phyloP scores from a whole-genome alignment of 1,140 invertebrate species.

The Tachypleus tridentatus region DNA sequence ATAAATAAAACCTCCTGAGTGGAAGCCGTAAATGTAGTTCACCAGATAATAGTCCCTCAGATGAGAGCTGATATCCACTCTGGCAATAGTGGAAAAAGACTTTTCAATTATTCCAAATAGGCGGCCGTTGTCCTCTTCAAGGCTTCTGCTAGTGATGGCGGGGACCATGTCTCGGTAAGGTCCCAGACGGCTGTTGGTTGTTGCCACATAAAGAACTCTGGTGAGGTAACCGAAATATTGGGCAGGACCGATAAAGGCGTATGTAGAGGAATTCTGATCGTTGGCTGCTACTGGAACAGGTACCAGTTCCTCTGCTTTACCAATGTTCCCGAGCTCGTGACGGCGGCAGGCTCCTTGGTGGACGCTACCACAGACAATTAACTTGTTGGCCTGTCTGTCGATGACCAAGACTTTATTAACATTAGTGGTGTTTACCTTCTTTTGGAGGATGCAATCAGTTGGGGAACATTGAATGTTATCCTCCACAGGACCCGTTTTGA shows the following conservation, averaged over 20 bases:
- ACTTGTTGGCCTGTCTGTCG: conserved; percentile 59
- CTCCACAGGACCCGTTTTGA: conserved; percentile 56
- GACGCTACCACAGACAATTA: conserved; percentile 79
- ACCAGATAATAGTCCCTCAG: conserved; percentile 77
- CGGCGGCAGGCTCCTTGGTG: conserved; percentile 77
- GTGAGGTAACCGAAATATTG: conserved; percentile 49
- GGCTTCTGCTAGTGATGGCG: conserved; percentile 64
- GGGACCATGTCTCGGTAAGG: conserved; percentile 88
- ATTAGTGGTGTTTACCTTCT: conserved; percentile 59
- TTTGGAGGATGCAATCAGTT: conserved; percentile 50
- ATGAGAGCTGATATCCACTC: conserved; percentile 84
- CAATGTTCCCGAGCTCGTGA: conserved; percentile 70
- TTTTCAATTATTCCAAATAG: conserved; percentile 51
- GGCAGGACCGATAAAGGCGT: conserved; percentile 86
- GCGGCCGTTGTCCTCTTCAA: conserved; percentile 58
- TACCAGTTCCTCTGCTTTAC: conserved; percentile 55
- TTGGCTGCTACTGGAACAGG: conserved; percentile 75
- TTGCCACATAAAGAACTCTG: conserved; percentile 84
- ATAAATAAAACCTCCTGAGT: conserved; percentile 86
- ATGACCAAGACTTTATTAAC: conserved; percentile 85
- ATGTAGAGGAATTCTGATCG: conserved; percentile 78
- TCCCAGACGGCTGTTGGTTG: conserved; percentile 83
- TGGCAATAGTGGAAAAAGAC: conserved; percentile 70
- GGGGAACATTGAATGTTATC: conserved; percentile 81
- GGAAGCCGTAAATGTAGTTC: conserved; percentile 90